These are phyloP conservation scores for Zophobas morio DNA, from an alignment of 1,140 invertebrate genomes.

Conservation along the genomic window DNA sequence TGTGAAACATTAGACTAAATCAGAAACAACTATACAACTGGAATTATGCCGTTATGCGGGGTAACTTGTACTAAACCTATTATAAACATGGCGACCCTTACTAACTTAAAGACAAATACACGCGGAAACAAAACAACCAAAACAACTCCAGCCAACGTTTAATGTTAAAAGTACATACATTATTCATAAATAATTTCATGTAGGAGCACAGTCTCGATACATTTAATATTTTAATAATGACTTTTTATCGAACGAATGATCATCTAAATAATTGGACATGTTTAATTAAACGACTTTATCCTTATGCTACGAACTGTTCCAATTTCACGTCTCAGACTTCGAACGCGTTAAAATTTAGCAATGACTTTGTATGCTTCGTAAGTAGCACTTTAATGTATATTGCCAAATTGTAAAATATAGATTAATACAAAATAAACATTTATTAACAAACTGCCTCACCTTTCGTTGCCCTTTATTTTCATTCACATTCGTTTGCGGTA, in stretches of 20 bases:
- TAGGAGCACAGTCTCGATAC: not conserved
- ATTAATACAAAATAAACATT: constrained; percentile 58
- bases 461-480: constrained; percentile 4
- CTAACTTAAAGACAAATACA: constrained; percentile 55
- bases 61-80: constrained; percentile 54
- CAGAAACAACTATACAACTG: constrained; percentile 58
- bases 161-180: constrained; percentile 22
- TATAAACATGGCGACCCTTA: constrained; percentile 52
- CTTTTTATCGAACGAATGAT: constrained; percentile 10
- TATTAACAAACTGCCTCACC: constrained; percentile 50
- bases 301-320: not conserved
- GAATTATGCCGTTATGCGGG: constrained; percentile 52
- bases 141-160: constrained; percentile 38
- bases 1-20: constrained; percentile 53
- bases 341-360: constrained; percentile 49
- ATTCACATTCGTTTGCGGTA: not conserved
- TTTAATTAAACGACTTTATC: constrained; percentile 10
- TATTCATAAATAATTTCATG: constrained; percentile 41
- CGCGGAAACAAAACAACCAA: constrained; percentile 45
- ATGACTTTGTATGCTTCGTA: constrained; percentile 58
- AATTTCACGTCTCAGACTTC: constrained; percentile 41
- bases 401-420: constrained; percentile 61
- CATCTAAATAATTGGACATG: not conserved
- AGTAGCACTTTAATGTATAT: constrained; percentile 60
- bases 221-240: constrained; percentile 31